Evolutionary conservation across 2,888 invertebrate species (phyloP).

Genomic region (Glyphotaelius pellucidus): DNA sequence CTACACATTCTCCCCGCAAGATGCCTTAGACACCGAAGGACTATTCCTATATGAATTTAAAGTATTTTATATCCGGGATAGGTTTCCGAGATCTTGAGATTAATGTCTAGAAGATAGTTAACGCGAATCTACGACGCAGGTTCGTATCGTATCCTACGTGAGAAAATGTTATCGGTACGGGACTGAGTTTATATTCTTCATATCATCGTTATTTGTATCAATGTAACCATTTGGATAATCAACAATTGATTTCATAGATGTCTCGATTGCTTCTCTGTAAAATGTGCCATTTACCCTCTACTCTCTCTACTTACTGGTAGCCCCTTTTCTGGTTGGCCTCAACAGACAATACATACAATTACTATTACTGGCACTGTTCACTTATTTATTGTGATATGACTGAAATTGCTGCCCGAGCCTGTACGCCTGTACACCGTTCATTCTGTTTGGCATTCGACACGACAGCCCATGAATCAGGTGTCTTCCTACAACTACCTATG

Average conservation of each 20-base stretch:
- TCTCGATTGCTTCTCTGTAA: conserved; percentile 57
- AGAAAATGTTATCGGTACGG: conserved; percentile 57
- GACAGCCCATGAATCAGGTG: conserved; percentile 55
- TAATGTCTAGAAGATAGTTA: conserved; percentile 55
- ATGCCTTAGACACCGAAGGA: conserved; percentile 63
- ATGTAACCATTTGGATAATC: conserved; percentile 56
- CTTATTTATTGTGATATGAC: conserved; percentile 65
- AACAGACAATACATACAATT: conserved; percentile 23
- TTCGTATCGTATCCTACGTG: conserved; percentile 58
- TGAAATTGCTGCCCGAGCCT: conserved; percentile 58
- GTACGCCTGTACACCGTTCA: conserved; percentile 33
- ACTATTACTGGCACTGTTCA: conserved; percentile 46
- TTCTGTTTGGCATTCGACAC: conserved; percentile 46
- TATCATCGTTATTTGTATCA: conserved; percentile 61
- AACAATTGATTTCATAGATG: conserved; percentile 59
- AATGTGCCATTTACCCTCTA: conserved; percentile 63
- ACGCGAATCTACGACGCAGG: conserved; percentile 50
- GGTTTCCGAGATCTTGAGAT: conserved; percentile 63
- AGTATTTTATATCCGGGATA: conserved; percentile 61
- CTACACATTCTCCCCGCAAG: conserved; percentile 49
- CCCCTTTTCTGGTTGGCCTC: conserved; percentile 40
- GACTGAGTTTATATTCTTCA: conserved; percentile 61
- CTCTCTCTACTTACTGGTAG: conserved; percentile 50
- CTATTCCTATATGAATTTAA: conserved; percentile 63
- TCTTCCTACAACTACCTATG: conserved; percentile 64